A percentile compares a stretch with the other conserved stretches of the same genome.
These are phyloP conservation scores for Hyphantria cunea DNA, from an alignment of 1,140 invertebrate genomes.

Conservation along the genomic window DNA sequence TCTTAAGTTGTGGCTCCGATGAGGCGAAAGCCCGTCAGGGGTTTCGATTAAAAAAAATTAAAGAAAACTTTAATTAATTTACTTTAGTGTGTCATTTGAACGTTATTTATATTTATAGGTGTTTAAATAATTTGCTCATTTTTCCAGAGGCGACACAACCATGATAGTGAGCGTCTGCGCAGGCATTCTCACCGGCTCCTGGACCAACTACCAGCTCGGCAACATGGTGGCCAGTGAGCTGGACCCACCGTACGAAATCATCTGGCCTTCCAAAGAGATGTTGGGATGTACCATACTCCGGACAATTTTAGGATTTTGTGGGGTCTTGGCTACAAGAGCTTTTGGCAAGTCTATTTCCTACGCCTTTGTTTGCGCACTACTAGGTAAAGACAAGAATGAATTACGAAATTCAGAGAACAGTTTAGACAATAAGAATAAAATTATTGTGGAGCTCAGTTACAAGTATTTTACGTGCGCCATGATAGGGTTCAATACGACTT, in stretches of 20 bases:
- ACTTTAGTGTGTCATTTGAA: too few species aligned
- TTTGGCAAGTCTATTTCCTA: slow-evolving; percentile 88
- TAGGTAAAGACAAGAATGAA: slow-evolving; percentile 85
- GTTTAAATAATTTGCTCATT: background rate
- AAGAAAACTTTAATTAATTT: too few species aligned
- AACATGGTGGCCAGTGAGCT: slow-evolving; percentile 82
- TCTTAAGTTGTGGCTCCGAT: too few species aligned
- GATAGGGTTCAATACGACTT: slow-evolving; percentile 89
- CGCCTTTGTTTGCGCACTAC: slow-evolving; percentile 85
- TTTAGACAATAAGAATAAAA: slow-evolving; percentile 85
- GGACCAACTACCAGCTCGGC: slow-evolving; percentile 91
- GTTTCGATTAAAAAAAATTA: too few species aligned
- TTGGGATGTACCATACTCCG: slow-evolving; percentile 85
- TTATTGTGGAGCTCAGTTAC: slow-evolving; percentile 89
- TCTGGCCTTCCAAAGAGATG: slow-evolving; percentile 90
- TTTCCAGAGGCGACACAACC: slow-evolving; percentile 91
- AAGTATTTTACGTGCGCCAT: slow-evolving; percentile 90
- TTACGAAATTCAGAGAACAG: slow-evolving; percentile 84
- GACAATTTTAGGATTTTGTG: slow-evolving; percentile 88
- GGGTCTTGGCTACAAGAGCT: slow-evolving; percentile 86
- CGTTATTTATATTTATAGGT: background rate
- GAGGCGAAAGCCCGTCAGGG: too few species aligned
- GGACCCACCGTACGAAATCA: slow-evolving; percentile 87
- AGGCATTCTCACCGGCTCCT: slow-evolving; percentile 91
- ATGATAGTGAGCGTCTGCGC: slow-evolving; percentile 91